Base-by-base conservation (phyloP, 2,113 vertebrate species). In the Uria lomvia region DNA sequence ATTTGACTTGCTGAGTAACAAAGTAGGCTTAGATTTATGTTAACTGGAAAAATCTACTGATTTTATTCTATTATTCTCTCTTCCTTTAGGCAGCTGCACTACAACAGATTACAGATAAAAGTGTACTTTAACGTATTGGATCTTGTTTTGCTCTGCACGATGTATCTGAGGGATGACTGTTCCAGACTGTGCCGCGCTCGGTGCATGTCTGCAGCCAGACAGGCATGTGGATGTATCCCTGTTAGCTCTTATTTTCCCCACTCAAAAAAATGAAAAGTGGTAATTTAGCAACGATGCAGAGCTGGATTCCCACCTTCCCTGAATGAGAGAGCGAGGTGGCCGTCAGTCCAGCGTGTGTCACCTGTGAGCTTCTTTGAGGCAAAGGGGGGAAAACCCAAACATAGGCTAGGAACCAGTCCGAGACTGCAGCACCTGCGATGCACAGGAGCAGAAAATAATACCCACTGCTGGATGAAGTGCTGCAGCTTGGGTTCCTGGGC, bases 281-380 rank as follows among this genome's bases (percentile, higher is more conserved):
- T 56, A 56, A 82, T 59, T 76, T 45, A 71, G n/a, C 50, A 45
- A 70, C 77, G 32, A 45, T 8, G 22, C 50, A 81, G 23, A 70
- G 17, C 47, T 67, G 65, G 45, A 60, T 83, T 89, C 50, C 24
- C 18, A 79, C 11, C 12, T 11, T 68, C 36, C 14, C 21, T 30
- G 36, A 45, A 52, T 0, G 0, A 78, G 42, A 32, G 2, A 36
- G 47, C 0, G 0, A 74, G 45, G 78, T 15, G 36, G 59, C 45
- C 42, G 23, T 32, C 32, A 68, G 42, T 49, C 71, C 4, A 10
- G 45, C 0, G 0, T 27, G 83, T 34, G 53, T 45, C 63, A 65
- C 19, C 43, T 26, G 16, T 10, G 32, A 84, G 43, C 40, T 40
- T 80, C 34, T 74, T 23, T 22, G 20, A 82, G 79, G 30, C 4